A percentile compares a stretch with the other conserved stretches of the same genome.
Conservation (phyloP, 2,113 vertebrate species). For the Acanthisitta chloris region DNA sequence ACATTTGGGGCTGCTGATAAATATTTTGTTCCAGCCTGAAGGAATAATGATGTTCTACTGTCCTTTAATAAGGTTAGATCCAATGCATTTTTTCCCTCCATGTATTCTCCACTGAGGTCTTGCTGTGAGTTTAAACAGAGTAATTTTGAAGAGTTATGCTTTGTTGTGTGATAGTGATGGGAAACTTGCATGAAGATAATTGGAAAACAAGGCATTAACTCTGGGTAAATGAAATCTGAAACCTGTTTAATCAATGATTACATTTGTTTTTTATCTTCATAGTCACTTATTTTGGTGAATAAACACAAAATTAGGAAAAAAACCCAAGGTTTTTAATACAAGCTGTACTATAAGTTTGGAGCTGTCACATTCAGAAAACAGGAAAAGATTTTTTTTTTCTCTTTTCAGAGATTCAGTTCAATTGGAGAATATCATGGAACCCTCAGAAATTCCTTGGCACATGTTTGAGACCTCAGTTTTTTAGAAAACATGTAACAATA, state of each 20-base stretch:
- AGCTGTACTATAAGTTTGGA: not conserved
- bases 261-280: not conserved
- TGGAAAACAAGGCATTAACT: not conserved
- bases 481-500: not conserved
- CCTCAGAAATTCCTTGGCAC: not conserved
- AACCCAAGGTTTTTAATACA: rapidly evolving
- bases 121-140: not conserved
- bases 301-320: not conserved
- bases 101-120: not conserved
- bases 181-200: not conserved
- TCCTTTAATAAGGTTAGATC: not conserved
- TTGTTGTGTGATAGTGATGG: not conserved
- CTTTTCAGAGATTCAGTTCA: not conserved
- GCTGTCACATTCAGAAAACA: not conserved
- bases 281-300: not conserved
- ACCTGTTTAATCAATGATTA: not conserved
- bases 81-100: not conserved
- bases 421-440: not conserved
- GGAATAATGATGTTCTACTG: not conserved
- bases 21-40: not conserved
- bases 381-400: not conserved
- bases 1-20: not conserved
- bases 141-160: not conserved
- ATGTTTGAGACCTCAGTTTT: not conserved
- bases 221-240: not conserved